Percentiles rank a stretch among this genome's conserved stretches.
phyloP scores from a whole-genome alignment of 2,113 vertebrate species.

The Sula dactylatra region DNA sequence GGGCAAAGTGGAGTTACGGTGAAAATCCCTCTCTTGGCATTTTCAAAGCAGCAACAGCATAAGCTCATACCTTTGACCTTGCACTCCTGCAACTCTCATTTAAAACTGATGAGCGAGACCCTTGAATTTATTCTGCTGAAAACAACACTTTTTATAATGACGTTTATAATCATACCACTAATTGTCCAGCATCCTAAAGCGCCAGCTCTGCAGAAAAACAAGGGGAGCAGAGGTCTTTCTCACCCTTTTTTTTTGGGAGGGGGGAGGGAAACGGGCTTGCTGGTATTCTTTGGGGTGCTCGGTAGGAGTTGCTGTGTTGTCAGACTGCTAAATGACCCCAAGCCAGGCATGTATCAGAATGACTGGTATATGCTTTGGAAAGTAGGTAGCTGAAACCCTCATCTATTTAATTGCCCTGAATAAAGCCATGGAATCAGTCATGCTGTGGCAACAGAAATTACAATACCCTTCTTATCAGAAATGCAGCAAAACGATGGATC shows the following conservation, averaged over 20 bases:
- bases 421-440: not conserved
- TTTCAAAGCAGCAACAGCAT: not conserved
- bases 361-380: not conserved
- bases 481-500: not conserved
- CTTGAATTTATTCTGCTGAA: slow-evolving; percentile 33
- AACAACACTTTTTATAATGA: slow-evolving; percentile 11
- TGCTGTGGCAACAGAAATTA: not conserved
- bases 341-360: accelerated
- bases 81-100: not conserved
- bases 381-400: not conserved
- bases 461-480: not conserved
- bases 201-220: not conserved
- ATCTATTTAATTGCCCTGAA: not conserved
- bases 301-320: not conserved
- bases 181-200: not conserved
- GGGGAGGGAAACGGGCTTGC: not conserved
- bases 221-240: not conserved
- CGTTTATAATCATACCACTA: not conserved
- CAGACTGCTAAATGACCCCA: not conserved
- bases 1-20: not conserved
- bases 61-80: slow-evolving; percentile 17
- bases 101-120: slow-evolving; percentile 43
- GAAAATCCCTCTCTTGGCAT: slow-evolving; percentile 13
- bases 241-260: not conserved
- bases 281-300: not conserved